A percentile compares a stretch with the other conserved stretches of the same genome.
Evolutionary conservation across 1,140 invertebrate genomes (phyloP).

Genomic region (Brachionus calyciflorus): DNA sequence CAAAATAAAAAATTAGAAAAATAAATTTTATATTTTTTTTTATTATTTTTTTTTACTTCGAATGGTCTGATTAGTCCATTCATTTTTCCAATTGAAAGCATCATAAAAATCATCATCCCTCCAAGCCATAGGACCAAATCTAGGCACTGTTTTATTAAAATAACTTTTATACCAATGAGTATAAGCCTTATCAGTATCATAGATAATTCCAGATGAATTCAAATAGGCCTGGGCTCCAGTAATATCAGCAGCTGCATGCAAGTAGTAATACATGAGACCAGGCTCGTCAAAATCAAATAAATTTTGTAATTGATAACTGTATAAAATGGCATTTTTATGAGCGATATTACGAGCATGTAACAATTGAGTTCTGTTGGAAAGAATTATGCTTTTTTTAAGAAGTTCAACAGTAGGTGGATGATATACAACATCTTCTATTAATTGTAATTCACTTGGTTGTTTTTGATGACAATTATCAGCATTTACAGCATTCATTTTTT

Average conservation of each 20-base stretch:
- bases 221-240: slow-evolving; percentile 79
- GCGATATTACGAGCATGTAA: slow-evolving; percentile 93
- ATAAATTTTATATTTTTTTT: background rate
- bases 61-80: slow-evolving; percentile 59
- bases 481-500: slow-evolving; percentile 73
- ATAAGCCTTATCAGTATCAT: slow-evolving; percentile 87
- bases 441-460: slow-evolving; percentile 75
- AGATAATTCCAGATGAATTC: slow-evolving; percentile 89
- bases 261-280: slow-evolving; percentile 95
- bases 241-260: slow-evolving; percentile 89
- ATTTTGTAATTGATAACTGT: slow-evolving; percentile 78
- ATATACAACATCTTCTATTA: slow-evolving; percentile 77
- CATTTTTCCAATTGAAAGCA: slow-evolving; percentile 59
- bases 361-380: slow-evolving; percentile 86
- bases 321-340: slow-evolving; percentile 86
- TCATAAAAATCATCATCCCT: slow-evolving; percentile 58
- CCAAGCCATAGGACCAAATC: slow-evolving; percentile 87
- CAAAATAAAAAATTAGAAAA: background rate
- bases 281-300: slow-evolving; percentile 71
- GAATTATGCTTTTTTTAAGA: slow-evolving; percentile 88
- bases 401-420: slow-evolving; percentile 91
- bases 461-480: slow-evolving; percentile 81
- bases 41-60: slow-evolving; percentile 48
- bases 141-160: slow-evolving; percentile 91
- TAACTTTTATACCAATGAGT: slow-evolving; percentile 89